Base-by-base conservation (phyloP, 2,888 invertebrate species). In the Lymantria monacha region DNA sequence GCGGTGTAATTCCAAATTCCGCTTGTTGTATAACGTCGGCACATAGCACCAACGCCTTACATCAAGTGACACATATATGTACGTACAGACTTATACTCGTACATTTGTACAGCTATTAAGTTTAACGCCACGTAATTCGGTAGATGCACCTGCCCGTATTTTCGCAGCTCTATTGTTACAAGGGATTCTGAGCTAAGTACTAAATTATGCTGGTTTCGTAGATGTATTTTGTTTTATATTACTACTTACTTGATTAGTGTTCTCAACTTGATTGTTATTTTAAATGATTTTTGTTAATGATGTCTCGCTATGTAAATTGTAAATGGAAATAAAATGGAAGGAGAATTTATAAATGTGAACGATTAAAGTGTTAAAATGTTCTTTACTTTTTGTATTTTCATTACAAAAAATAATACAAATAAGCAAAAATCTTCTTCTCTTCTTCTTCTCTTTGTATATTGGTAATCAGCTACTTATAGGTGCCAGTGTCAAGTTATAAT, bases 141-240 rank as follows among this genome's bases (percentile, higher is more conserved):
- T 65, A 69, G 74, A 77, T 81, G 81, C 81, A 82, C 81, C 83
- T 82, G 80, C 67, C 70, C 72, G 76, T 79, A 74, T 77, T 74
- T 79, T 76, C 79, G 76, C 69, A 70, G 69, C 61, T 59, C 55
- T 62, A 57, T 61, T 69, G 66, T 61, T 61, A 59, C 64, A 61
- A 46, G 57, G 57, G 67, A 71, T 71, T 70, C 59, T 50, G 48
- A 55, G 59, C 45, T 57, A 56, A 69, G 58, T 43, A 47, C 65
- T 72, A 72, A 75, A 71, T 75, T 72, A 74, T 72, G 63, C 57
- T 56, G 51, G 55, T 51, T 54, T 47, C 60, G 57, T 56, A 66
- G 67, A 62, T 63, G 66, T 68, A 66, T 60, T 66, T 56, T 66
- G 57, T 63, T 63, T 66, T 50, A 44, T 10, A 46, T 53, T 48